Conservation (phyloP, 2,113 vertebrate genomes). For the Passer domesticus region DNA sequence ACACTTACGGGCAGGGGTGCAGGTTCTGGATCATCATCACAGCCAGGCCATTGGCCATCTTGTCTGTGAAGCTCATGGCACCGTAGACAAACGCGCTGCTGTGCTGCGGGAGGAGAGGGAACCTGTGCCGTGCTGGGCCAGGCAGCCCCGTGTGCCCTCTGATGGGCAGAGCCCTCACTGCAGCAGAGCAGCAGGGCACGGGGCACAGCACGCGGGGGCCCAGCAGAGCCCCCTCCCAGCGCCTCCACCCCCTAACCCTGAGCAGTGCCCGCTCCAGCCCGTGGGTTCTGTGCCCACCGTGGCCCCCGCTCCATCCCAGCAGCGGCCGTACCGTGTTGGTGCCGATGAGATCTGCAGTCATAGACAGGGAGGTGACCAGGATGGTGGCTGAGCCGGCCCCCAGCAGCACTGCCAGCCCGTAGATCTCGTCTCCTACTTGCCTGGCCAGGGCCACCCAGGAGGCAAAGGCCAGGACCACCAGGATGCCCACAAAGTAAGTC, state of each 20-base stretch:
- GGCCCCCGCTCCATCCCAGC: rapidly evolving
- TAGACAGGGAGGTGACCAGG: slow-evolving; percentile 91
- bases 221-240: not conserved
- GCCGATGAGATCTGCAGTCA: slow-evolving; percentile 93
- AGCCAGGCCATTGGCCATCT: slow-evolving; percentile 89
- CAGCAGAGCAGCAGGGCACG: not conserved
- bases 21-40: slow-evolving; percentile 89
- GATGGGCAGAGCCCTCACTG: slow-evolving; percentile 12
- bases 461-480: slow-evolving; percentile 86
- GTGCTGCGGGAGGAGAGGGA: slow-evolving; percentile 75
- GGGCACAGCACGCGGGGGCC: not conserved
- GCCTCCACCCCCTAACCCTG: rapidly evolving
- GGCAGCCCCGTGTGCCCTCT: not conserved
- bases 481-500: slow-evolving; percentile 87
- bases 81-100: slow-evolving; percentile 93
- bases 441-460: slow-evolving; percentile 86
- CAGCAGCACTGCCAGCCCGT: slow-evolving; percentile 80
- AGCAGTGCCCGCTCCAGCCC: not conserved
- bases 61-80: slow-evolving; percentile 95
- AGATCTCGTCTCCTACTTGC: slow-evolving; percentile 75
- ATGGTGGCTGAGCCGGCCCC: slow-evolving; percentile 88
- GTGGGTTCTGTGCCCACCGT: rapidly evolving
- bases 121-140: not conserved
- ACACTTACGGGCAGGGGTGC: slow-evolving; percentile 89
- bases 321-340: slow-evolving; percentile 79